Conservation (phyloP, 1,140 invertebrate genomes). For the Papilio polytes region DNA sequence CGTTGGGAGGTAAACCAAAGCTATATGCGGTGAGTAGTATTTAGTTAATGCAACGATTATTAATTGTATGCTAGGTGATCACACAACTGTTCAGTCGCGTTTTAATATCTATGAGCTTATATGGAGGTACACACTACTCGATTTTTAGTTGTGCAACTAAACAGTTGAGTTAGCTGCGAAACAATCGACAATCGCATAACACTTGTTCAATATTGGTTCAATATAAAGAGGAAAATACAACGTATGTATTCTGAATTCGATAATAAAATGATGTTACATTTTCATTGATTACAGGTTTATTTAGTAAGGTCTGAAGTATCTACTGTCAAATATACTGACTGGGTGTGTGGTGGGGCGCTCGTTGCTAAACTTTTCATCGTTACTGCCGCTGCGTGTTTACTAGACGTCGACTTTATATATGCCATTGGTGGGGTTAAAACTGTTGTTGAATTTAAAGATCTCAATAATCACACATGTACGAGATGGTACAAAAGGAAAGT, state of each 20-base stretch:
- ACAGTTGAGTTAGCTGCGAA: too few species aligned
- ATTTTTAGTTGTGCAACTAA: too few species aligned
- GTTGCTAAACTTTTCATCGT: constrained; percentile 49
- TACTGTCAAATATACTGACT: constrained; percentile 51
- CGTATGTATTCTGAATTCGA: too few species aligned
- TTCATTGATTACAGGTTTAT: constrained; percentile 50
- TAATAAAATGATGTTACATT: too few species aligned
- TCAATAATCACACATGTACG: constrained; percentile 50
- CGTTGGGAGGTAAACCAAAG: constrained; percentile 15
- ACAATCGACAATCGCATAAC: too few species aligned
- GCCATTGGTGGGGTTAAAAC: constrained; percentile 56
- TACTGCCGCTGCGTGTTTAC: constrained; percentile 62
- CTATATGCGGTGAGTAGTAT: constrained; percentile 42
- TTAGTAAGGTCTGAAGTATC: constrained; percentile 50
- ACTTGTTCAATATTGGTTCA: too few species aligned
- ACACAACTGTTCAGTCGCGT: too few species aligned
- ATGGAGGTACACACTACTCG: too few species aligned
- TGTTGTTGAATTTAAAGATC: constrained; percentile 44
- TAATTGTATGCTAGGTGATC: too few species aligned
- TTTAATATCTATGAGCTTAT: too few species aligned
- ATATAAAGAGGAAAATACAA: too few species aligned
- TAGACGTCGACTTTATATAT: constrained; percentile 59
- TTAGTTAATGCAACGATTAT: too few species aligned
- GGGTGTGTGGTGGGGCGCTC: constrained; percentile 61
- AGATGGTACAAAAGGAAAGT: constrained; percentile 55